Percentiles rank a stretch among this genome's conserved stretches.
Conservation (phyloP, 2,113 vertebrate genomes). For the Istiophorus platypterus region DNA sequence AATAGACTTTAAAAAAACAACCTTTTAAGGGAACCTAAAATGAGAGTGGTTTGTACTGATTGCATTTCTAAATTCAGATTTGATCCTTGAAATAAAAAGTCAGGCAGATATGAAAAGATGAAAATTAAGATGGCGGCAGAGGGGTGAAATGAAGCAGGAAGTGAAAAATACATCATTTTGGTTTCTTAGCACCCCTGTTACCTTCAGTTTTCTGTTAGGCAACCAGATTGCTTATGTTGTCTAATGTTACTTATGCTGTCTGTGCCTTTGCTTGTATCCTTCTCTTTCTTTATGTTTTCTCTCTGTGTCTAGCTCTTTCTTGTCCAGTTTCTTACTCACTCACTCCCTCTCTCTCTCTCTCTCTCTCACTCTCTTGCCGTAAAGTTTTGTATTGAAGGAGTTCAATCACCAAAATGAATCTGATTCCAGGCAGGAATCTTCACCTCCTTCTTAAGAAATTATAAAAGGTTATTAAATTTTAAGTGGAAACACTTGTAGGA, state of each 20-base stretch:
- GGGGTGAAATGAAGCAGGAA: not conserved
- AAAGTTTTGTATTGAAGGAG: slow-evolving; percentile 95
- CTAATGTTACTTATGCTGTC: too few species aligned
- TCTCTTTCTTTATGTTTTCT: not conserved
- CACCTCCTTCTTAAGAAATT: slow-evolving; percentile 93
- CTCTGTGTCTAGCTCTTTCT: not conserved
- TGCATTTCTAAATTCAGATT: too few species aligned
- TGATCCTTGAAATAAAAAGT: not conserved
- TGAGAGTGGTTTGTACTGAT: too few species aligned
- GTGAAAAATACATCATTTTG: not conserved
- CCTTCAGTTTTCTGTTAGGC: slow-evolving; percentile 76
- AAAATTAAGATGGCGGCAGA: not conserved
- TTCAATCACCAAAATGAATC: slow-evolving; percentile 97
- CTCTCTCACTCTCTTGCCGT: slow-evolving; percentile 84
- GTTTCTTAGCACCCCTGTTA: slow-evolving; percentile 20
- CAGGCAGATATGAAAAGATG: not conserved
- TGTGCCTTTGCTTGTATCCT: not conserved
- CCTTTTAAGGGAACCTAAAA: too few species aligned
- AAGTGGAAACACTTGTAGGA: slow-evolving; percentile 91
- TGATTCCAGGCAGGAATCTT: slow-evolving; percentile 88
- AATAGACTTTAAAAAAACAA: too few species aligned
- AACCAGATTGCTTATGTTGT: slow-evolving; percentile 59
- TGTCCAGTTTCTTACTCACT: slow-evolving; percentile 18
- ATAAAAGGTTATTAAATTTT: slow-evolving; percentile 96
- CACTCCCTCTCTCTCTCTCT: slow-evolving; percentile 20